Base-by-base conservation (phyloP, 1,140 invertebrate species). In the Neuroterus valhalla region DNA sequence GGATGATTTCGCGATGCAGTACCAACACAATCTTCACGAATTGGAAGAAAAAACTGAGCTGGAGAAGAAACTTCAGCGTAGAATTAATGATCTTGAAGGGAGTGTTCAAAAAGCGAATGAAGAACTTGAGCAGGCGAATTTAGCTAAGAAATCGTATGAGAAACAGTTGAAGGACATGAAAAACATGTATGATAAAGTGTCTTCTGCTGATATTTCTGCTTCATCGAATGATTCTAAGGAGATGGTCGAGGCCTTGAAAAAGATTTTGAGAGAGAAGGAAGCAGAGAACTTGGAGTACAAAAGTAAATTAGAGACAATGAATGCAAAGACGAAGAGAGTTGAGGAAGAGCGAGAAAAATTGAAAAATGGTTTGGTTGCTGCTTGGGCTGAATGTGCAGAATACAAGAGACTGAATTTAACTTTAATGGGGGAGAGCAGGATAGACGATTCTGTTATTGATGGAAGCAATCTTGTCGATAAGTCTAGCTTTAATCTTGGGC, bases 271-370 rank as follows among this genome's bases (percentile, higher is more conserved):
- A 38, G 68, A 78, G 3, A 82, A 81, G n/a, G 84, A 87, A 6
- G 86, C 89, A 77, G 92, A 92, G 78, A 86, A 93, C 26, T 81
- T 85, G 0, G 90, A 92, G 31, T 92, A 91, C 67, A 91, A 93
- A 76, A 90, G 91, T 74, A 87, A 93, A 81, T 91, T 95, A 48
- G 88, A 91, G 70, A 91, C 93, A 83, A 87, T 94, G 5, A 92
- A 89, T 44, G 88, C 93, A 71, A 92, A 91, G 21, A 87, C 94
- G 73, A 90, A 92, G 81, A 91, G 92, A 74, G 91, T 92, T 2
- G 85, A 92, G 11, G 83, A 86, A 1, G 91, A 94, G 55, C 89
- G 91, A 23, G 91, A 92, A 45, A 89, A 93, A 44, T 86, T 95
- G 8, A 92, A 92, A 80, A 79, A 83, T 43, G 93, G 94, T 52